Percentiles rank a stretch among this genome's conserved stretches.
These are phyloP conservation scores for Australoheros scitulus DNA, from an alignment of 2,113 vertebrate genomes.

Conservation along the genomic window DNA sequence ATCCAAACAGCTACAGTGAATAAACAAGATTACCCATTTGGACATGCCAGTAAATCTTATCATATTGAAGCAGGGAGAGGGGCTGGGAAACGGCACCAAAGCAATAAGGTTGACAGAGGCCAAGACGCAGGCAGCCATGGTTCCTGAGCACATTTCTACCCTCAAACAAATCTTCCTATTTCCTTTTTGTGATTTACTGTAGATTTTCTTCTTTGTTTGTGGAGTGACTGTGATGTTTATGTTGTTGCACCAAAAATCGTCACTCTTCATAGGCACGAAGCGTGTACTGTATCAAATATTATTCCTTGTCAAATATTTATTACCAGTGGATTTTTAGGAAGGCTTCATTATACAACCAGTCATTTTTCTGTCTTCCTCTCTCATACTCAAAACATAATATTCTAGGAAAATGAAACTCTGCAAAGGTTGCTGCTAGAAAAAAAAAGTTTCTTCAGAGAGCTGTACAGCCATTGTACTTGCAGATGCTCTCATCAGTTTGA, in stretches of 20 bases:
- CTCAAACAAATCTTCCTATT: constrained; percentile 54
- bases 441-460: constrained; percentile 5
- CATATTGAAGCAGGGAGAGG: constrained; percentile 72
- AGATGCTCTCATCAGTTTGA: constrained; percentile 38
- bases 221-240: constrained; percentile 16
- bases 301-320: constrained; percentile 52
- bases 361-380: constrained; percentile 26
- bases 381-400: constrained; percentile 20
- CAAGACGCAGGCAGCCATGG: constrained; percentile 53
- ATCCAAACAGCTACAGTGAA: constrained; percentile 78
- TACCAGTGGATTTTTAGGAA: constrained; percentile 31
- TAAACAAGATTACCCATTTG: constrained; percentile 81
- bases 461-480: not conserved
- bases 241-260: constrained; percentile 23
- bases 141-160: constrained; percentile 50
- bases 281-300: constrained; percentile 42
- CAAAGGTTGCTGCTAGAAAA: constrained; percentile 12
- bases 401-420: constrained; percentile 27
- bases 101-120: constrained; percentile 69
- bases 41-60: constrained; percentile 81
- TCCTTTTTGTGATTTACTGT: constrained; percentile 33
- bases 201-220: constrained; percentile 19
- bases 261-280: constrained; percentile 16
- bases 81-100: constrained; percentile 57
- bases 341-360: constrained; percentile 34